Evolutionary conservation across 2,113 vertebrate genomes (phyloP).

Genomic region (Colius striatus): DNA sequence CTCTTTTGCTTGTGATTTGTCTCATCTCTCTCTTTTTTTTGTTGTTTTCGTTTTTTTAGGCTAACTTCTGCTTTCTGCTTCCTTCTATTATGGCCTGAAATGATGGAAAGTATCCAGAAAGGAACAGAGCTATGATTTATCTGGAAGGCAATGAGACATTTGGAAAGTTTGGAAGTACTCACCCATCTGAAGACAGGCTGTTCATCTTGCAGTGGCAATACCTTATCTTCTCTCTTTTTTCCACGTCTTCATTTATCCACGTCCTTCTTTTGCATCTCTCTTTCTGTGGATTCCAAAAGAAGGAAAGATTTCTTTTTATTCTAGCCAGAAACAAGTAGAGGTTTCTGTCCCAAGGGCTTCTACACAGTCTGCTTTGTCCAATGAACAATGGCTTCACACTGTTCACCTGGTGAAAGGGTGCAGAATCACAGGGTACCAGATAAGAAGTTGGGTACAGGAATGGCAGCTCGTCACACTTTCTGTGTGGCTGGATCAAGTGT

Average conservation of each 20-base stretch:
- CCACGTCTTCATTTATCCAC: neutral
- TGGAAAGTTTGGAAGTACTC: constrained; percentile 39
- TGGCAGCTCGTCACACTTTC: neutral
- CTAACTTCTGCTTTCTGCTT: neutral
- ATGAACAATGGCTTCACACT: accelerated
- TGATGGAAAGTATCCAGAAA: neutral
- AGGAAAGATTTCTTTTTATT: constrained; percentile 15
- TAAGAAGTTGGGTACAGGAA: neutral
- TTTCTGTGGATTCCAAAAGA: constrained; percentile 47
- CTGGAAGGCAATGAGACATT: neutral
- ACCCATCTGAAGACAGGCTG: constrained; percentile 14
- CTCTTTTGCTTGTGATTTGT: neutral
- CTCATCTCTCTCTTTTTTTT: neutral
- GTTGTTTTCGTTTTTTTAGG: neutral
- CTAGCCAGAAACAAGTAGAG: neutral
- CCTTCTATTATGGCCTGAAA: neutral
- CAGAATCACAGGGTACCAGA: neutral
- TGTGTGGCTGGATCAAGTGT: neutral
- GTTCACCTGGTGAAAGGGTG: neutral
- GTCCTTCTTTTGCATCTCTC: constrained; percentile 12
- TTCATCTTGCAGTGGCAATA: constrained; percentile 11
- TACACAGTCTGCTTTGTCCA: neutral
- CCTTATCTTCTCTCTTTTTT: constrained; percentile 34
- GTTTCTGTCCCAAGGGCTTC: neutral
- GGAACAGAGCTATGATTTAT: neutral